These are phyloP conservation scores for Florisuga fusca DNA, from an alignment of 2,797 vertebrate species.

Conservation along the genomic window DNA sequence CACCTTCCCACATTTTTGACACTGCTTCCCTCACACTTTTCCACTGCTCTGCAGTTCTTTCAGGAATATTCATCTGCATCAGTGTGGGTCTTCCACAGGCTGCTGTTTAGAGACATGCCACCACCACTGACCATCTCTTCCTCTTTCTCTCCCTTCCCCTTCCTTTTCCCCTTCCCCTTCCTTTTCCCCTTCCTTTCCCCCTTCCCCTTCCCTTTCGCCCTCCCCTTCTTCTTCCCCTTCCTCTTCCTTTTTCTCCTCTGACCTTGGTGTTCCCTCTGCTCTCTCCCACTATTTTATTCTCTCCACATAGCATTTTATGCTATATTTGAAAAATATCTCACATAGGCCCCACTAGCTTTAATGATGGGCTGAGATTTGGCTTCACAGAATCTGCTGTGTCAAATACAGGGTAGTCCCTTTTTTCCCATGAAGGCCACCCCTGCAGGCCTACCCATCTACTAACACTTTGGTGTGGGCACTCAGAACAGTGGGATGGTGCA, in stretches of 20 bases:
- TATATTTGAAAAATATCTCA: accelerated
- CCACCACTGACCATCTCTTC: not conserved
- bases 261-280: not conserved
- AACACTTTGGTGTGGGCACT: not conserved
- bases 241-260: not conserved
- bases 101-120: not conserved
- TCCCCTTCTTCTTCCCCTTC: not conserved
- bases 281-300: not conserved
- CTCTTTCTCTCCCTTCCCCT: not conserved
- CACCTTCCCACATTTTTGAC: not conserved
- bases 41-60: not conserved
- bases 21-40: not conserved
- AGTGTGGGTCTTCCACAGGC: accelerated
- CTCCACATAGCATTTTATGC: not conserved
- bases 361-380: not conserved
- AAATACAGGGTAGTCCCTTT: accelerated
- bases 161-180: too few species aligned
- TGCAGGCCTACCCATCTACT: accelerated
- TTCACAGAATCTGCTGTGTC: not conserved
- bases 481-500: not conserved
- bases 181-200: too few species aligned
- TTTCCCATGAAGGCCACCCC: not conserved
- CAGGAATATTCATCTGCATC: not conserved
- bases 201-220: too few species aligned
- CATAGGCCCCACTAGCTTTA: not conserved